phyloP scores from a whole-genome alignment of 2,888 invertebrate species.

The Tortrix viridana region DNA sequence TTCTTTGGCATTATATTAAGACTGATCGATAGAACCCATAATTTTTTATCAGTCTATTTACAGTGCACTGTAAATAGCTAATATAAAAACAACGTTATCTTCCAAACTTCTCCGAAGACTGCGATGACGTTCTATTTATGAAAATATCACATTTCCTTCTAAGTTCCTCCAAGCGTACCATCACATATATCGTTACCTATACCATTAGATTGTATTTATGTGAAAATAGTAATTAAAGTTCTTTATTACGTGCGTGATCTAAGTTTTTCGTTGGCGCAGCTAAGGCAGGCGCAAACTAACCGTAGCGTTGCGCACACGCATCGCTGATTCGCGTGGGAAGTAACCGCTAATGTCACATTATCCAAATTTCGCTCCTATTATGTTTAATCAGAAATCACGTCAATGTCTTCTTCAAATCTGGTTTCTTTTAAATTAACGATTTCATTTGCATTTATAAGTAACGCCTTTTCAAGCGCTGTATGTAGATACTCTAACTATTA shows the following conservation, averaged over 20 bases:
- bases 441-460: not conserved
- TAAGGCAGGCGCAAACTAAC: slow-evolving; percentile 67
- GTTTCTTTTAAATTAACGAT: not conserved
- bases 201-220: slow-evolving; percentile 5
- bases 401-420: not conserved
- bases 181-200: slow-evolving; percentile 47
- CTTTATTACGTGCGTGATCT: slow-evolving; percentile 59
- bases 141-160: too few relatives aligned
- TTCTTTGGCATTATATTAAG: too few relatives aligned
- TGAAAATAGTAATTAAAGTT: slow-evolving; percentile 22
- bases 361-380: slow-evolving; percentile 68
- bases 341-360: slow-evolving; percentile 67
- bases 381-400: slow-evolving; percentile 41
- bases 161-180: slow-evolving; percentile 35
- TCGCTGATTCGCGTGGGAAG: slow-evolving; percentile 76
- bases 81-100: too few relatives aligned
- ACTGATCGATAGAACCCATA: too few relatives aligned
- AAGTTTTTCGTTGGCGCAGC: slow-evolving; percentile 57
- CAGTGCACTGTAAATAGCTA: too few relatives aligned
- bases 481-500: too few relatives aligned
- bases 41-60: too few relatives aligned
- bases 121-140: too few relatives aligned
- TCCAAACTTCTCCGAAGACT: too few relatives aligned
- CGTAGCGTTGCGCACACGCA: slow-evolving; percentile 72
- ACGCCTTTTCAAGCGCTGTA: not conserved